These are phyloP conservation scores for Drosophila kikkawai DNA, from an alignment of 1,140 invertebrate species.

Conservation along the genomic window DNA sequence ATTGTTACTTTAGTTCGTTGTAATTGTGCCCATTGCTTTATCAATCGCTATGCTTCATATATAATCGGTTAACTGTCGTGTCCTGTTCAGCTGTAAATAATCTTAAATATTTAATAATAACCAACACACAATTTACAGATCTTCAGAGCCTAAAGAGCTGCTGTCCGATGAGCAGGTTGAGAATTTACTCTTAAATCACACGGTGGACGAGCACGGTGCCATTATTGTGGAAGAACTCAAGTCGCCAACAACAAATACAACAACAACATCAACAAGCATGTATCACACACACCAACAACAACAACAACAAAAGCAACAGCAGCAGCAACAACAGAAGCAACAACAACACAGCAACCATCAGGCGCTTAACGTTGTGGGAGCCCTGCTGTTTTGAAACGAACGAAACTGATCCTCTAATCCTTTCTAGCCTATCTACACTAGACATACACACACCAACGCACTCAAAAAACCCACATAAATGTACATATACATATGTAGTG, in stretches of 20 bases:
- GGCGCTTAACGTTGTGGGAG: conserved; percentile 60
- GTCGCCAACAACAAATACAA: conserved; percentile 64
- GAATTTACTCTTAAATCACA: conserved; percentile 83
- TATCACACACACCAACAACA: conserved; percentile 60
- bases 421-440: conserved; percentile 12
- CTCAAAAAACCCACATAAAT: background rate
- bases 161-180: conserved; percentile 84
- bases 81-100: background rate
- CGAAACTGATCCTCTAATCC: conserved; percentile 1
- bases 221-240: conserved; percentile 82
- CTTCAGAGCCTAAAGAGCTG: conserved; percentile 82
- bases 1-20: background rate
- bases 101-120: conserved; percentile 24
- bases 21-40: background rate
- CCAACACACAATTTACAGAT: conserved; percentile 75
- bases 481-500: conserved; percentile 10
- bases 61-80: conserved; percentile 8
- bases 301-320: conserved; percentile 45
- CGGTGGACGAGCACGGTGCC: conserved; percentile 77
- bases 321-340: conserved; percentile 47
- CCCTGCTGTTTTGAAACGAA: conserved; percentile 60
- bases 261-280: conserved; percentile 64
- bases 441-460: background rate
- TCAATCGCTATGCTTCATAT: conserved; percentile 3
- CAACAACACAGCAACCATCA: conserved; percentile 56